Evolutionary conservation across 1,140 invertebrate species (phyloP), one percentile per base, ranked within the genome.

Genomic region (Dreissena polymorpha): DNA sequence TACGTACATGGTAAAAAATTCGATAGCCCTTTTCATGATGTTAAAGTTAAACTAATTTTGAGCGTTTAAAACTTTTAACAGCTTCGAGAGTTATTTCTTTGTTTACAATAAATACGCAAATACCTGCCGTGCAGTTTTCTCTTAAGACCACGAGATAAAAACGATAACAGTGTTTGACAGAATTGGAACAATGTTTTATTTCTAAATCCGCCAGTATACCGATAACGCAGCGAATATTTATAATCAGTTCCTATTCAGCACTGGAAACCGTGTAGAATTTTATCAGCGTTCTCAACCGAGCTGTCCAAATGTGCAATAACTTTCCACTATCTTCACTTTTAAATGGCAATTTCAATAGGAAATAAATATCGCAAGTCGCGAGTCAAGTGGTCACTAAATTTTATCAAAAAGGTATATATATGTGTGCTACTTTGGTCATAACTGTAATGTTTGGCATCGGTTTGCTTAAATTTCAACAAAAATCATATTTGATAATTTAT

Each of bases 61-160:
- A 60, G 16, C 16, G 57, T 23, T 60, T 60, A 3, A 60, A n/a
- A 60, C 57, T 60, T 10, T n/a, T 60, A 10, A 60, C 57, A 60
- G 57, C 21, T 23, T 68, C 5, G 10, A 57, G 74, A 21, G 68
- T 23, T 78, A 21, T 78, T 77, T 68, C 76, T 78, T 78, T 78
- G 76, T 78, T 78, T 78, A 78, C 76, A 68, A 78, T 78, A 78
- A 78, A 78, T 78, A 78, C 53, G 76, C 76, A 78, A 78, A 69
- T 78, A 78, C 63, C 51, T 27, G 39, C 16, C 69, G 29, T 21
- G 69, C 29, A 21, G 49, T 50, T 60, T 63, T 18, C 51, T 27
- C 51, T 57, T 69, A 21, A 78, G 64, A 69, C 29, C 53, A 18
- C 49, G 65, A 78, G 76, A 78, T 78, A 78, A 78, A 78, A 39